Percentiles rank a stretch among this genome's conserved stretches.
Evolutionary conservation across 2,888 invertebrate species (phyloP).

Genomic region (Temnothorax unifasciatus): DNA sequence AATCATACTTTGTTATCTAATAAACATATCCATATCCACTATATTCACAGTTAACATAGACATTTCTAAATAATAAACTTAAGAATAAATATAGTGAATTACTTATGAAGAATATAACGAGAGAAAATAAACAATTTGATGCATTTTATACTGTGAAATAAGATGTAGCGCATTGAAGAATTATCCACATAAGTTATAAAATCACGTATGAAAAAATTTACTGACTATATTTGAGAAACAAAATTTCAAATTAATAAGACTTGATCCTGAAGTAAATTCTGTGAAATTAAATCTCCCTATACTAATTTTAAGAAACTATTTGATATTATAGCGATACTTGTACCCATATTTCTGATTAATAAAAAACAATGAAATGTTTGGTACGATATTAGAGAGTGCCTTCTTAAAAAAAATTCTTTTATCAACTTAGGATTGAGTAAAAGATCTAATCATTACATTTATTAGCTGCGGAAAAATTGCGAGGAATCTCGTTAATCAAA

Average conservation of each 20-base stretch:
- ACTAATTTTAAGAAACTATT: neutral
- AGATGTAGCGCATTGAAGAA: neutral
- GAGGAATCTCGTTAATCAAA: neutral
- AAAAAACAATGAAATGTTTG: neutral
- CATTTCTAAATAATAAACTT: neutral
- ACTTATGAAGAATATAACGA: neutral
- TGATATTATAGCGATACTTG: neutral
- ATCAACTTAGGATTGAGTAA: neutral
- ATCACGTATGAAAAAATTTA: neutral
- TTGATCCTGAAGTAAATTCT: neutral
- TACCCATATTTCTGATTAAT: neutral
- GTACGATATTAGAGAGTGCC: neutral
- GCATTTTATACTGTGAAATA: neutral
- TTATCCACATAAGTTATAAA: neutral
- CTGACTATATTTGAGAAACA: neutral
- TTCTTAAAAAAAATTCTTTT: neutral
- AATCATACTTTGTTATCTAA: neutral
- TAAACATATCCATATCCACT: neutral
- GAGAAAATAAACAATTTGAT: neutral
- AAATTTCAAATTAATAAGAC: neutral
- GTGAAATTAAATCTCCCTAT: neutral
- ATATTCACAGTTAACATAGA: neutral
- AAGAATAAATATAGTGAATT: neutral
- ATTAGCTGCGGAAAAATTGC: neutral
- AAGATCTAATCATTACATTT: neutral